Base-by-base conservation (phyloP, 2,113 vertebrate genomes). In the Willisornis vidua region DNA sequence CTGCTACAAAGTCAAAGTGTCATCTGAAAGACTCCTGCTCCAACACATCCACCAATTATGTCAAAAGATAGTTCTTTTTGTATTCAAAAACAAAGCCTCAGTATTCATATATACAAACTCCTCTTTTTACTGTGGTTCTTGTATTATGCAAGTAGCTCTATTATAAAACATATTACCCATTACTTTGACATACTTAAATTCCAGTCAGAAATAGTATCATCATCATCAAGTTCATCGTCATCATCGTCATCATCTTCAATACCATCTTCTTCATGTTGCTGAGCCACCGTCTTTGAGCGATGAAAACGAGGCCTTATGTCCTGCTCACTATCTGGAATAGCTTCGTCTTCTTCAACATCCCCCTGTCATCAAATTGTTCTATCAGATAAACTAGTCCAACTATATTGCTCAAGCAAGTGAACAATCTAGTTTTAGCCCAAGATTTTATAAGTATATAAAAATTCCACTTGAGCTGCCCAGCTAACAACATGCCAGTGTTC, bases 121-220 rank as follows among this genome's bases (percentile, higher is more conserved):
- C 6, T 71, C 39, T 58, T 87, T 81, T 75, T 71, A 72, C 66
- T 43, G n/a, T 58, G 20, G 11, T 75, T 67, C 17, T 33, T 72
- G 16, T 45, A 79, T 26, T 83, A 85, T 6, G 16, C 17, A 75
- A 76, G 5, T 29, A 77, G 31, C 28, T 77, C 3, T 51, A 35
- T 43, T 94, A 76, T 74, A 71, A 72, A 85, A 45, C 25, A 79
- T 55, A 82, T 83, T 57, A 83, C 29, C 29, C 18, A 20, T 57
- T 26, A 82, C 55, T 90, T 61, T 39, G 13, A 94, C 99, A 97
- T 98, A 99, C 99, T 99, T 96, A 99, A 97, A 98, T 99, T 99
- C 99, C 99, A 99, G 96, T 99, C 99, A 85, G 99, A 99, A 97
- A 99, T 99, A 23, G 99, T 99, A 62, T 99, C 99, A 45, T 99